Conservation (phyloP, 2,797 vertebrate genomes). For the Rhynchonycteris naso region DNA sequence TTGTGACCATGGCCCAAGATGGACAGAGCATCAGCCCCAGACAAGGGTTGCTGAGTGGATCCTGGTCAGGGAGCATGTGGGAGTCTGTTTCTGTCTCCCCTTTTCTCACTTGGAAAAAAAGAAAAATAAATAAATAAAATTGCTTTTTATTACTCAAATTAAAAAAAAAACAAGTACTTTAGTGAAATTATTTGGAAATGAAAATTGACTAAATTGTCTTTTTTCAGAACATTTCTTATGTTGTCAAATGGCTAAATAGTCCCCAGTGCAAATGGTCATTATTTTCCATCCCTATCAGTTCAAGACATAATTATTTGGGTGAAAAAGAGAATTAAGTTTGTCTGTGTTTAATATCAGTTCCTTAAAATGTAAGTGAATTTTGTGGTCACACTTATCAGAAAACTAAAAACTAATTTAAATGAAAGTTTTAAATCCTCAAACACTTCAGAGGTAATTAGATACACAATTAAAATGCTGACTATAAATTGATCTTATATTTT, state of each 20-base stretch:
- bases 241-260: neutral
- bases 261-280: neutral
- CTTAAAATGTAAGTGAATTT: neutral
- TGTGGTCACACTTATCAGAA: neutral
- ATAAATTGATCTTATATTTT: neutral
- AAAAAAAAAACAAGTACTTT: neutral
- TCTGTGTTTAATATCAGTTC: neutral
- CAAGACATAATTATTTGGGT: neutral
- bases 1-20: too few relatives aligned
- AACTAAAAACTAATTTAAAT: conserved; percentile 40
- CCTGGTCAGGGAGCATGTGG: too few relatives aligned
- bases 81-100: too few relatives aligned
- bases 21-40: too few relatives aligned
- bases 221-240: neutral
- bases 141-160: neutral
- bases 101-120: too few relatives aligned
- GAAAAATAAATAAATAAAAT: neutral
- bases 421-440: conserved; percentile 11
- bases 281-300: neutral
- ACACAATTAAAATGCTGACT: conserved; percentile 28
- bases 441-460: neutral
- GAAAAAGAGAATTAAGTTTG: neutral
- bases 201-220: neutral
- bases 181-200: neutral
- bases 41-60: too few relatives aligned